A percentile compares a stretch with the other conserved stretches of the same genome.
Evolutionary conservation across 1,140 invertebrate genomes (phyloP).

Genomic region (Pseudomyrmex flavicornis): DNA sequence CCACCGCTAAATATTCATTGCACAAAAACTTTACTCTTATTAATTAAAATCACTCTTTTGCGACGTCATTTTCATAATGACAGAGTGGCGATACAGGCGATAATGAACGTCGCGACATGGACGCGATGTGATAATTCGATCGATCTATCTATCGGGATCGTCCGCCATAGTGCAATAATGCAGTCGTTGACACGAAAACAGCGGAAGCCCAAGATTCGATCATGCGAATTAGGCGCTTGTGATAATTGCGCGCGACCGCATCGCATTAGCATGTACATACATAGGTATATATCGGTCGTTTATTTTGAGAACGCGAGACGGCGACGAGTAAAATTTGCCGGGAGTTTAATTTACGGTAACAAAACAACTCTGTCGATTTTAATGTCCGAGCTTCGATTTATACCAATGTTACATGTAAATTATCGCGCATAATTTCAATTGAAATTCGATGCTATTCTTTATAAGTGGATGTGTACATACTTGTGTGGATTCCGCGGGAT

Average conservation of each 20-base stretch:
- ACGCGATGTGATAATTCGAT: constrained; percentile 46
- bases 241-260: constrained; percentile 42
- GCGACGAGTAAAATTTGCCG: constrained; percentile 36
- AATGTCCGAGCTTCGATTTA: constrained; percentile 29
- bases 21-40: neutral
- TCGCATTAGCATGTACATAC: constrained; percentile 34
- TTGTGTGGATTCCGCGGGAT: neutral
- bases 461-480: neutral
- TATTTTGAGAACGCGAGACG: constrained; percentile 35
- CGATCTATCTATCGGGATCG: constrained; percentile 44
- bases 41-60: constrained; percentile 38
- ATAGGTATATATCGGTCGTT: constrained; percentile 25
- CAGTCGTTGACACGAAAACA: constrained; percentile 54
- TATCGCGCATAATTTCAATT: constrained; percentile 26
- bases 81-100: constrained; percentile 19
- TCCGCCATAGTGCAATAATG: constrained; percentile 31
- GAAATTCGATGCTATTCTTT: neutral
- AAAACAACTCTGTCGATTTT: constrained; percentile 30
- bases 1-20: neutral
- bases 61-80: constrained; percentile 42
- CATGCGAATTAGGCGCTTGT: constrained; percentile 50
- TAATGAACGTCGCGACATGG: constrained; percentile 36
- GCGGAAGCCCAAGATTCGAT: constrained; percentile 43
- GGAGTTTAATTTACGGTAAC: constrained; percentile 43
- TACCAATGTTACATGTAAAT: constrained; percentile 18